Evolutionary conservation across 2,113 vertebrate species (phyloP), one percentile per base, ranked within the genome.

Genomic region (Nyctereutes procyonoides): DNA sequence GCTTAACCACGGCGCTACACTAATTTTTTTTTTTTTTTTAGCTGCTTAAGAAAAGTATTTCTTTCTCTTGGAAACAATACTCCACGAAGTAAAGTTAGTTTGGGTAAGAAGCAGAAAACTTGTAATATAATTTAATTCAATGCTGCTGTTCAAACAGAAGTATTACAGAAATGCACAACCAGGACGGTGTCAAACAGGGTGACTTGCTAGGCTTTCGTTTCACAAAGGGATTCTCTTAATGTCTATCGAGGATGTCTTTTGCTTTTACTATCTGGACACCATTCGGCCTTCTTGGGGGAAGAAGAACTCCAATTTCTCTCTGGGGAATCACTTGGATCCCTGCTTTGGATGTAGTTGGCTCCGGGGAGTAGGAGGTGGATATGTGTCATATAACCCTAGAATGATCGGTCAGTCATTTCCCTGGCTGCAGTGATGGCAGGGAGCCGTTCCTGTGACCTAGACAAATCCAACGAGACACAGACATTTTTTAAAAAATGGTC

Each of bases 31-130:
- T 8, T 60, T 85, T 81, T 74, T 53, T 48, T 51, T 7, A 14
- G 32, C 69, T 43, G 38, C 16, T 58, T 90, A 62, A 13, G 28
- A 90, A 62, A 96, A 93, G n/a, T 17, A 12, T 62, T 86, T 81
- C 16, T 83, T 90, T 65, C 69, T 94, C 38, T 94, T 90, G 5
- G 22, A 89, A 84, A 56, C 79, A 69, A 86, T 77, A 91, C 79
- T 82, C 20, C 87, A 80, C 77, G 28, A 88, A 89, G 80, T 67
- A 82, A 86, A 96, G 63, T 51, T 28, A 67, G 69, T 56, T 82
- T 63, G 55, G 83, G 58, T 20, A 82, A 94, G 87, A 79, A 65
- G 35, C 43, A 67, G 48, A 16, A 43, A 90, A 71, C 32, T 16
- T 85, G 24, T 16, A 63, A 84, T 4, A 62, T 77, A 56, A 95